These are phyloP conservation scores for Tadarida brasiliensis DNA, from an alignment of 2,797 vertebrate genomes.

Conservation along the genomic window DNA sequence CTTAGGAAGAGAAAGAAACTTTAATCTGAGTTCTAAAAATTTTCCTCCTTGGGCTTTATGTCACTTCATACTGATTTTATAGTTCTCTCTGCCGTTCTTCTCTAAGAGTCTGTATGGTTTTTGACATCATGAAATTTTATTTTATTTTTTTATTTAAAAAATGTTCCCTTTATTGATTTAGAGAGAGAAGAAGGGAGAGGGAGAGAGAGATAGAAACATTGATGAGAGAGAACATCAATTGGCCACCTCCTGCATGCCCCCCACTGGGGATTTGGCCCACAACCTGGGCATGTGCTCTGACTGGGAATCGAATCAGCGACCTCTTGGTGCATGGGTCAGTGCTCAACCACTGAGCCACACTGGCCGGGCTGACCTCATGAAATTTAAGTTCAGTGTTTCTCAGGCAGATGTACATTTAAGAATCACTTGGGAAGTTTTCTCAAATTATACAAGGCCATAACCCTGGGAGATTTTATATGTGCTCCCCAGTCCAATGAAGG, in stretches of 20 bases:
- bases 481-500: background rate
- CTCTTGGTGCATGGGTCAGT: too few relatives aligned
- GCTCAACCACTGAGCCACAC: too few relatives aligned
- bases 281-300: too few relatives aligned
- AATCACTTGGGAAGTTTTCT: constrained; percentile 37
- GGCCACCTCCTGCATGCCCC: too few relatives aligned
- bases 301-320: too few relatives aligned
- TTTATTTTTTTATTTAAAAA: background rate
- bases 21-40: constrained; percentile 58
- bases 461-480: background rate
- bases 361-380: background rate
- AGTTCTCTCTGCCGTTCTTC: constrained; percentile 3
- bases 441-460: background rate
- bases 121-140: background rate
- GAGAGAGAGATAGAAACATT: too few relatives aligned
- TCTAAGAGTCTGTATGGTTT: constrained; percentile 12
- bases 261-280: too few relatives aligned
- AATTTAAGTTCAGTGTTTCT: constrained; percentile 33
- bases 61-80: constrained; percentile 42
- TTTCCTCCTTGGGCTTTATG: constrained; percentile 38
- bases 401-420: background rate
- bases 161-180: too few relatives aligned
- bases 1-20: constrained; percentile 50
- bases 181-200: too few relatives aligned
- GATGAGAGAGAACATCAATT: too few relatives aligned